A percentile compares a stretch with the other conserved stretches of the same genome.
phyloP scores from a whole-genome alignment of 2,888 invertebrate genomes.

The Hydrotaea diabolus region DNA sequence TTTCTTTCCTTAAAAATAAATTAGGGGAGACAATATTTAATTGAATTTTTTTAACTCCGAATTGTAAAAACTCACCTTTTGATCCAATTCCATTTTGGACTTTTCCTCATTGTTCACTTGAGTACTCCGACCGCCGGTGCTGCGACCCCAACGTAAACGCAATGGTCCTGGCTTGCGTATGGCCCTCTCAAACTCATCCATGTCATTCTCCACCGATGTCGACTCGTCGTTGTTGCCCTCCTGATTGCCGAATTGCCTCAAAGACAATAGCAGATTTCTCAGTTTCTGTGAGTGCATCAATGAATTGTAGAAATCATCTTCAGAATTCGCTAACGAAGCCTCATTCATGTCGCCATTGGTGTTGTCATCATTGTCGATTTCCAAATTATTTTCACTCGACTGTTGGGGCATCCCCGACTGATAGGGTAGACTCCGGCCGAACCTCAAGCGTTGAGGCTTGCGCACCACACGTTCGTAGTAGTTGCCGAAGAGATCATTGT shows the following conservation, averaged over 20 bases:
- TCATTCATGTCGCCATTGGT: constrained; percentile 25
- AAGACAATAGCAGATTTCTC: constrained; percentile 72
- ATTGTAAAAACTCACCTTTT: constrained; percentile 43
- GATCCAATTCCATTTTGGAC: constrained; percentile 37
- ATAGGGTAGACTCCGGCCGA: constrained; percentile 73
- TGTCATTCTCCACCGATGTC: constrained; percentile 69
- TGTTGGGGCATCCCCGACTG: constrained; percentile 34
- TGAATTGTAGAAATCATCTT: constrained; percentile 69
- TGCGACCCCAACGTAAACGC: constrained; percentile 80
- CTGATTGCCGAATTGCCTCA: constrained; percentile 72
- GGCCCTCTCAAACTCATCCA: constrained; percentile 75
- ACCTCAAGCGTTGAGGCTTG: constrained; percentile 76
- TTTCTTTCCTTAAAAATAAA: too few relatives aligned
- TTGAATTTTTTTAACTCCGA: background rate
- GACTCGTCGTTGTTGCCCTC: constrained; percentile 50
- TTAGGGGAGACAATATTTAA: too few relatives aligned
- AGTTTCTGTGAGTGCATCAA: constrained; percentile 72
- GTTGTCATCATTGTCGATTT: constrained; percentile 27
- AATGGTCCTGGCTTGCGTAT: constrained; percentile 77
- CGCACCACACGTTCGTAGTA: constrained; percentile 72
- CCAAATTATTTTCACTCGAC: constrained; percentile 45
- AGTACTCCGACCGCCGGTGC: constrained; percentile 72
- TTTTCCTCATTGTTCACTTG: background rate
- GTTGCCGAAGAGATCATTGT: constrained; percentile 60
- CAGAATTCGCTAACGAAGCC: constrained; percentile 31